Base-by-base conservation (phyloP, 2,888 invertebrate genomes). In the Phragmatobia fuliginosa region DNA sequence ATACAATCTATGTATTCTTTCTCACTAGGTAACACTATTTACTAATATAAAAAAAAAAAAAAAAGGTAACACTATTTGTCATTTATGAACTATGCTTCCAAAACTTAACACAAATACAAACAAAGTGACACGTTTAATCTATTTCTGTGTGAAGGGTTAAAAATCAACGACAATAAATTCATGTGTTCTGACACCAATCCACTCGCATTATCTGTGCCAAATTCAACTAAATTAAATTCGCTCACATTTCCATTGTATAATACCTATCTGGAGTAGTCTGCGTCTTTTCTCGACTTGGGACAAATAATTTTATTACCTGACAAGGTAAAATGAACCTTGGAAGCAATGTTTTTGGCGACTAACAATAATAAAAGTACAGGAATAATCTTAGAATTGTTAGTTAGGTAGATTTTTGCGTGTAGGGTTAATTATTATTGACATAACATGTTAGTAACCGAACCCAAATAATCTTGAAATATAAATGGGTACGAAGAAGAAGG, bases 151-250 rank as follows among this genome's bases (percentile, higher is more conserved):
- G n/a, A 10, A 8, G 10, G n/a, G 21, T 49, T 49, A 49, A n/a
- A 45, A 49, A 62, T 64, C 52, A 70, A 67, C 61, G 66, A 56
- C 75, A n/a, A 31, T 28, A 41, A n/a, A 52, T 25, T 25, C 11
- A 52, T 25, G 52, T 52, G 4, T 52, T 25, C 52, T 52, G 52
- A 52, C 25, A 52, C 52, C 52, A n/a, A 14, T 25, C 45, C 25
- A 52, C 52, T 52, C 52, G n/a, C 11, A 52, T 52, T 52, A 52
- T 52, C 25, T 52, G 25, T 52, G 25, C 52, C 52, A 25, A 52
- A 52, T 52, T 52, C 25, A 25, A 52, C 52, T 52, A 25, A 52
- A 52, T 52, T 52, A 52, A 52, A 52, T 52, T 52, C 25, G 14
- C 52, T 52, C 52, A 52, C 14, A 52, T 52, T 52, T 52, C 52